phyloP scores from a whole-genome alignment of 1,140 invertebrate genomes.

The Megalonaias nervosa region DNA sequence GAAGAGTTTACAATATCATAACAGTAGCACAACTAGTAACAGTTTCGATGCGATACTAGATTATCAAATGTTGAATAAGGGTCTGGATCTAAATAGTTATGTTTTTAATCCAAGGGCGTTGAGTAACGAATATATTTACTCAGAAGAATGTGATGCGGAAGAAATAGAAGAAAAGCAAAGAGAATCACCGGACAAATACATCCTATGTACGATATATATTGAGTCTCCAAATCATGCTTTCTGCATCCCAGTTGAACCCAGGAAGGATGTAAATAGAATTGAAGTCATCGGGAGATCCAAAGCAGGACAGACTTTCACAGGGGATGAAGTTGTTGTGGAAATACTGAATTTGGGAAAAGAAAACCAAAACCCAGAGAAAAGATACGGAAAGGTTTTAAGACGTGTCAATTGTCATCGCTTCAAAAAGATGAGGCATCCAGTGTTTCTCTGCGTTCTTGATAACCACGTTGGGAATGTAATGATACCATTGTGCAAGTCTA shows the following conservation, averaged over 20 bases:
- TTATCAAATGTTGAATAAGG: no score
- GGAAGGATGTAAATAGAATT: constrained; percentile 35
- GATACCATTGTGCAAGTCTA: constrained; percentile 51
- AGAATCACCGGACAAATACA: constrained; percentile 24
- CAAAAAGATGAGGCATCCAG: constrained; percentile 34
- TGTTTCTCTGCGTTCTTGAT: constrained; percentile 53
- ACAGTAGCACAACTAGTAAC: no score
- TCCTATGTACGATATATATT: constrained; percentile 38
- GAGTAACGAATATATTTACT: no score
- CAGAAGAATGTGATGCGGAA: no score
- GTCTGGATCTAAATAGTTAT: no score
- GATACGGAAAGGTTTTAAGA: background rate
- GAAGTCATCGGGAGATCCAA: constrained; percentile 51
- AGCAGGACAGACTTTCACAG: constrained; percentile 51
- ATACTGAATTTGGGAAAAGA: constrained; percentile 30
- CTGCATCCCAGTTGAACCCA: constrained; percentile 25
- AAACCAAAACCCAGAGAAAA: constrained; percentile 8
- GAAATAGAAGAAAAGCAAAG: no score
- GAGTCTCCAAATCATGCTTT: constrained; percentile 39
- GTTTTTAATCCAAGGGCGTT: background rate
- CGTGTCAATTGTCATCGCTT: constrained; percentile 29
- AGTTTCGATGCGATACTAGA: no score
- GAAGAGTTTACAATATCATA: no score
- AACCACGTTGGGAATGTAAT: constrained; percentile 46
- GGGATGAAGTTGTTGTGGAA: constrained; percentile 62